Percentiles rank a stretch among this genome's conserved stretches.
Conservation (phyloP, 2,113 vertebrate species). For the Eulemur macaco region DNA sequence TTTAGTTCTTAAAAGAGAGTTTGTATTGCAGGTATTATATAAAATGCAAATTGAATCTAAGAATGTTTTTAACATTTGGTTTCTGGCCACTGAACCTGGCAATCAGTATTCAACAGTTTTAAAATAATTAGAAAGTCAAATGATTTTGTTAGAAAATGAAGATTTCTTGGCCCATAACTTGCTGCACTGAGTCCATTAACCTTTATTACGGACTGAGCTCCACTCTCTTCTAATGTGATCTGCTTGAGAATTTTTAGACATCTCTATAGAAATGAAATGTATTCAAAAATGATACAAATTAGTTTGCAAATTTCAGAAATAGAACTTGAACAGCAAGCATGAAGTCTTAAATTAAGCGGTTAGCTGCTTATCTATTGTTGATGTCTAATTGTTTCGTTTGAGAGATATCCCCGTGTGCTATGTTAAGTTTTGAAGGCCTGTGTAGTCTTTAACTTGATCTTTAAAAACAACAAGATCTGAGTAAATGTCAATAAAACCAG, state of each 20-base stretch:
- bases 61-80: not conserved
- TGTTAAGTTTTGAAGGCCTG: constrained; percentile 55
- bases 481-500: constrained; percentile 39
- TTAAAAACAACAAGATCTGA: constrained; percentile 65
- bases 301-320: constrained; percentile 38
- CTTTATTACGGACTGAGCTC: constrained; percentile 12
- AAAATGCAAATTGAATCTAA: constrained; percentile 28
- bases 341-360: not conserved
- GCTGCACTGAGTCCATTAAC: constrained; percentile 39
- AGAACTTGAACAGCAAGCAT: not conserved
- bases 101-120: constrained; percentile 9
- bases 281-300: not conserved
- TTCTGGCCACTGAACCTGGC: not conserved
- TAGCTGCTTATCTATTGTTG: constrained; percentile 26
- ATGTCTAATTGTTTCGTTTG: not conserved
- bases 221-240: constrained; percentile 45
- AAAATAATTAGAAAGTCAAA: constrained; percentile 41
- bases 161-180: constrained; percentile 52
- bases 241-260: constrained; percentile 6
- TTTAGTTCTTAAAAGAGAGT: not conserved
- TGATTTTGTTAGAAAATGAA: constrained; percentile 68
- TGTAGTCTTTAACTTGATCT: constrained; percentile 62
- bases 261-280: constrained; percentile 39
- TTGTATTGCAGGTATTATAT: not conserved
- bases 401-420: constrained; percentile 4